Evolutionary conservation across 1,140 invertebrate species (phyloP).

Genomic region (Frieseomelitta varia): DNA sequence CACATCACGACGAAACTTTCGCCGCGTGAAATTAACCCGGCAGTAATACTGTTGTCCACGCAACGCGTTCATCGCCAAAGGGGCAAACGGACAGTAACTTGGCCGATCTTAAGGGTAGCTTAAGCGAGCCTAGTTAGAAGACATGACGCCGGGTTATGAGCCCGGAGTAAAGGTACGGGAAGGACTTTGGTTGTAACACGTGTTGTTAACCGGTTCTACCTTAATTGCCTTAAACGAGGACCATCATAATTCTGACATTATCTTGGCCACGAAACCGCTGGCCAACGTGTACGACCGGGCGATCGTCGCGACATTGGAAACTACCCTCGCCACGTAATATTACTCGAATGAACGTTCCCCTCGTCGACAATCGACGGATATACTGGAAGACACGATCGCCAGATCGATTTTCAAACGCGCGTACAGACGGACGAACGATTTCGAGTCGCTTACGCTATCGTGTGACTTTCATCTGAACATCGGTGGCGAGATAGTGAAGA

Average conservation of each 20-base stretch:
- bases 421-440: background rate
- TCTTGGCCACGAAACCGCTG: slow-evolving; percentile 47
- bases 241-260: slow-evolving; percentile 74
- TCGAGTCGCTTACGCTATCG: background rate
- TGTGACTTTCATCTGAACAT: background rate
- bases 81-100: slow-evolving; percentile 58
- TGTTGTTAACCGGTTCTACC: slow-evolving; percentile 76
- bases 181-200: slow-evolving; percentile 74
- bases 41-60: slow-evolving; percentile 27
- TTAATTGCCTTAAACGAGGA: slow-evolving; percentile 76
- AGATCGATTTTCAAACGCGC: background rate
- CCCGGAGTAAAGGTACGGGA: slow-evolving; percentile 69
- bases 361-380: background rate
- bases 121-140: slow-evolving; percentile 72
- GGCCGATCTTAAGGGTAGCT: slow-evolving; percentile 67
- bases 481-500: no score
- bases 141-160: slow-evolving; percentile 72
- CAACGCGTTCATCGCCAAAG: no score
- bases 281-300: background rate
- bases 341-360: slow-evolving; percentile 5
- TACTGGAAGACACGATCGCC: background rate
- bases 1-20: background rate
- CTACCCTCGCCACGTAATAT: slow-evolving; percentile 2
- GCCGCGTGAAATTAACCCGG: slow-evolving; percentile 42
- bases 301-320: slow-evolving; percentile 36